phyloP scores from a whole-genome alignment of 2,113 vertebrate genomes.

The Malurus alboscapulatus region DNA sequence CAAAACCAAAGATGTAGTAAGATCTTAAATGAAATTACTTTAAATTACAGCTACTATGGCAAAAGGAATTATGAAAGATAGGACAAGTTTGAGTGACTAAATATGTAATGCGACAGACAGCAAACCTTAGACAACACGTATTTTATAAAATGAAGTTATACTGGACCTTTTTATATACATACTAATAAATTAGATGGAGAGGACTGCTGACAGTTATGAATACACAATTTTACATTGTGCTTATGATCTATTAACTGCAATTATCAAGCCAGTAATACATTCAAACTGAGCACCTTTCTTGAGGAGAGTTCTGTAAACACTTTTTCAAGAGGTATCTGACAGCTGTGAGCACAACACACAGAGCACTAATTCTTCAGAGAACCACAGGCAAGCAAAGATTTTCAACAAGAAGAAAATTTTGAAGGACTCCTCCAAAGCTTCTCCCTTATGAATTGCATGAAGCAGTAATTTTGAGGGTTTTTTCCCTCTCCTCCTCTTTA shows the following conservation, averaged over 20 bases:
- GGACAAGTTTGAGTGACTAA: background rate
- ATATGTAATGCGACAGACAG: background rate
- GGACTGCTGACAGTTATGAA: background rate
- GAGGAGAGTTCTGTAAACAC: background rate
- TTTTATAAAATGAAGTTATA: background rate
- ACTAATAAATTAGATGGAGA: background rate
- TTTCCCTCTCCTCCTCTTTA: background rate
- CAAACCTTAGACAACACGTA: background rate
- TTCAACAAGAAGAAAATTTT: background rate
- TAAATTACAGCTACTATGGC: background rate
- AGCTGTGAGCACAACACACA: background rate
- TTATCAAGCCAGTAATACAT: background rate
- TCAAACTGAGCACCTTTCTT: background rate
- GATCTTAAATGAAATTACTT: background rate
- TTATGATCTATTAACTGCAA: background rate
- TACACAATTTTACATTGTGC: background rate
- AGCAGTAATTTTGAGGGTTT: background rate
- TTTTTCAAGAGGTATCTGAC: background rate
- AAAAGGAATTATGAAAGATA: background rate
- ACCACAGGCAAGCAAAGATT: background rate
- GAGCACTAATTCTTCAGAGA: background rate
- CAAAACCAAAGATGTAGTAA: background rate
- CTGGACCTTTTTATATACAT: background rate
- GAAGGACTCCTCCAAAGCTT: background rate
- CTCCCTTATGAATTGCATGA: background rate